Conservation (phyloP, 2,113 vertebrate genomes). For the Hippocampus mohnikei region DNA sequence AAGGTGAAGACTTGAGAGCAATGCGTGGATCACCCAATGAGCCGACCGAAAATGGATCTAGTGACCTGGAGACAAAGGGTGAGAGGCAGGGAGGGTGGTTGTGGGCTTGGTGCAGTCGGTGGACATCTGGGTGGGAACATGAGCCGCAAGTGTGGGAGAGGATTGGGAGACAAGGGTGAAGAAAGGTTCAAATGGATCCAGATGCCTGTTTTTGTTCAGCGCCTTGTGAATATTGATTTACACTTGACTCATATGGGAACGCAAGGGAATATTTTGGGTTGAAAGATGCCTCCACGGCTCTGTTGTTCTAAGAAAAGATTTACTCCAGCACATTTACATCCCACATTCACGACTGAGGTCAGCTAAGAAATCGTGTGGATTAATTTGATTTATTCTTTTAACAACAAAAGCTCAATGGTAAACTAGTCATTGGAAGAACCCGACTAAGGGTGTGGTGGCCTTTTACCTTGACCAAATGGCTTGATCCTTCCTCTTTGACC, state of each 20-base stretch:
- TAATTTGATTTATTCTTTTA: neutral
- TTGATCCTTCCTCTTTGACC: neutral
- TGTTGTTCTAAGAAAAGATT: neutral
- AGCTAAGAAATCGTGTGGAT: neutral
- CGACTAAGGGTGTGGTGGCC: neutral
- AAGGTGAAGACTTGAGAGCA: slow-evolving; percentile 57
- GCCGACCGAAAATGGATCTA: slow-evolving; percentile 60
- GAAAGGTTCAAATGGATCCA: slow-evolving; percentile 26
- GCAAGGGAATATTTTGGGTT: slow-evolving; percentile 13
- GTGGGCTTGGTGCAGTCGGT: slow-evolving; percentile 20
- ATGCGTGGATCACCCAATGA: slow-evolving; percentile 46
- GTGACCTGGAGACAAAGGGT: slow-evolving; percentile 50
- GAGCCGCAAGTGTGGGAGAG: slow-evolving; percentile 29
- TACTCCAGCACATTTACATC: neutral
- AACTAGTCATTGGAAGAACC: neutral
- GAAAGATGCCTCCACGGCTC: slow-evolving; percentile 5
- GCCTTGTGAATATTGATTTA: slow-evolving; percentile 56
- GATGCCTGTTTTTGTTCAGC: slow-evolving; percentile 30
- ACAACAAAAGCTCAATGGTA: neutral
- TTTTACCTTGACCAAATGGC: neutral
- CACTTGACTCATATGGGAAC: slow-evolving; percentile 24
- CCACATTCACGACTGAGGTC: neutral
- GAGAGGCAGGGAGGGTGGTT: slow-evolving; percentile 14
- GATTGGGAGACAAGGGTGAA: slow-evolving; percentile 20
- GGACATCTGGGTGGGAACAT: slow-evolving; percentile 43